Conservation (phyloP, 2,113 vertebrate species). For the Hyaena hyaena region DNA sequence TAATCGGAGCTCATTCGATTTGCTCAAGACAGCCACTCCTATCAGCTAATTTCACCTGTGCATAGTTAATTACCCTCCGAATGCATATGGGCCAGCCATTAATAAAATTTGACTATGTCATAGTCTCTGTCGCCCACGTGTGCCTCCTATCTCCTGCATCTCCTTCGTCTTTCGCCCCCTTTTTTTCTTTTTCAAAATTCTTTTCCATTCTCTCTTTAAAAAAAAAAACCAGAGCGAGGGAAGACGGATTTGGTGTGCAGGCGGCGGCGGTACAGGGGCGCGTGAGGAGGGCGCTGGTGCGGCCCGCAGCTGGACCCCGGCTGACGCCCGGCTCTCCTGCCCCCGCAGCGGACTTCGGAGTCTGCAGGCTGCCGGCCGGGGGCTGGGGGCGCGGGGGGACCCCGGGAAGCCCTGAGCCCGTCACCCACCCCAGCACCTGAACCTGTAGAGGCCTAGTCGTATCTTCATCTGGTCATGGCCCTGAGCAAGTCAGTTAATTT, state of each 20-base stretch:
- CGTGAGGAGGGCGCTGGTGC: no score
- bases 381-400: no score
- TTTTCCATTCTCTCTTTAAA: background rate
- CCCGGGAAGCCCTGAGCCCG: no score
- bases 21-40: constrained; percentile 89
- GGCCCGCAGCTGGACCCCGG: no score
- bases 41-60: constrained; percentile 99
- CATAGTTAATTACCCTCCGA: constrained; percentile 96
- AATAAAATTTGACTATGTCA: constrained; percentile 96
- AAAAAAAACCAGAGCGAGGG: constrained; percentile 46
- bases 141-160: constrained; percentile 87
- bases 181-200: constrained; percentile 17
- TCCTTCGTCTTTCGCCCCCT: constrained; percentile 51
- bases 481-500: background rate
- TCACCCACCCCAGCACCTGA: rapidly evolving
- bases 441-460: rapidly evolving
- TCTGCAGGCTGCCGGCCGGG: no score
- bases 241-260: constrained; percentile 82
- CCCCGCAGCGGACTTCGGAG: no score
- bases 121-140: constrained; percentile 85
- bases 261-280: no score
- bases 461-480: background rate
- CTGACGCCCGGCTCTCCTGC: no score
- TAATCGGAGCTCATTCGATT: constrained; percentile 95
- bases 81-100: constrained; percentile 96